Evolutionary conservation across 2,888 invertebrate genomes (phyloP), one percentile per base, ranked within the genome.

Genomic region (Caradrina kadenii): DNA sequence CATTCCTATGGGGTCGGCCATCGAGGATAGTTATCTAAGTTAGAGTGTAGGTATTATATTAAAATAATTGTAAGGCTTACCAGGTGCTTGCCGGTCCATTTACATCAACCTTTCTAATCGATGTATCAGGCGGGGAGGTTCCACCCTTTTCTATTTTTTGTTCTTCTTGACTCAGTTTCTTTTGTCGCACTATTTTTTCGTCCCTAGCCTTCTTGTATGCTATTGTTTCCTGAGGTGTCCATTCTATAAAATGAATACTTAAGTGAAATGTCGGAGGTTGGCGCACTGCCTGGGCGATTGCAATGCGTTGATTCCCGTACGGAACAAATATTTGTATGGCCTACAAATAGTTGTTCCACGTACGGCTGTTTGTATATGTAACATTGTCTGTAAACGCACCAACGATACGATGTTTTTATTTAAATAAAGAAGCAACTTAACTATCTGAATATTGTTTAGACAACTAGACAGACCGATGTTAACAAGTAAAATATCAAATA

Each of bases 141-240:
- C 73, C 55, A 0, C 86, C 86, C 49, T 87, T 88, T 0, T 88
- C 87, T 21, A 72, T 21, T 72, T 85, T 84, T 11, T 56, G 19
- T 10, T 45, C 58, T 3, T 86, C 88, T 19, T 70, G 21, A 11
- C 59, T 73, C 22, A 87, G 65, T 68, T 89, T 87, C 73, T 87
- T 92, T 68, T 84, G 82, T 42, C 89, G 85, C 31, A 86, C 83
- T 48, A 65, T 68, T 80, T 81, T 93, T 82, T 94, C 94, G 22
- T 94, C 94, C 19, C 87, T 87, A 11, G 96, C 96, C 72, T 94
- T 95, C 80, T 90, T 93, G 63, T 80, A 93, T 17, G 96, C 96
- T 49, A 84, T 45, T 6, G 90, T 88, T 86, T 96, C 96, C 85
- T 95, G 95, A 17, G 92, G 86, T 31, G 94, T 91, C 93, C 93